Conservation (phyloP, 1,140 invertebrate genomes). For the Trissolcus basalis region DNA sequence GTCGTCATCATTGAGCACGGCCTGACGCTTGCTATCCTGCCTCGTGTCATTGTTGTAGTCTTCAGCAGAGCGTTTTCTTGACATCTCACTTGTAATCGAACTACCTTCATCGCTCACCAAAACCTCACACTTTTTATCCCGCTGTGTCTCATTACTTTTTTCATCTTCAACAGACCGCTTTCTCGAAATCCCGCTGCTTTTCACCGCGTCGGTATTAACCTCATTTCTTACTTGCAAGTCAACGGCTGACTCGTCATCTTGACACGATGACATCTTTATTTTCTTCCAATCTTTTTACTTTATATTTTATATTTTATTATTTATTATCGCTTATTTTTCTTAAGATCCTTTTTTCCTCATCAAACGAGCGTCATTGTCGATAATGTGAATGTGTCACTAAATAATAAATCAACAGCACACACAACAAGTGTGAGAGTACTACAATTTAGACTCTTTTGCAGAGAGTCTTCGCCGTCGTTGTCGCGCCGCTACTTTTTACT, state of each 20-base stretch:
- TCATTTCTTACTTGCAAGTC: conserved; percentile 15
- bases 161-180: neutral
- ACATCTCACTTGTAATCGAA: neutral
- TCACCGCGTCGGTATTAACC: neutral
- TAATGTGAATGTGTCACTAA: too few relatives aligned
- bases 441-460: too few relatives aligned
- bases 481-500: too few relatives aligned
- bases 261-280: conserved; percentile 9
- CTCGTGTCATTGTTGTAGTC: neutral
- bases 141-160: neutral
- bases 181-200: neutral
- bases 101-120: neutral
- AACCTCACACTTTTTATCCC: neutral
- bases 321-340: too few relatives aligned
- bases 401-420: too few relatives aligned
- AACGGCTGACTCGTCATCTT: conserved; percentile 5
- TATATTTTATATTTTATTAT: too few relatives aligned
- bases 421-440: too few relatives aligned
- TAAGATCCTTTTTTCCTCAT: too few relatives aligned
- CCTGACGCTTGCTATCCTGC: neutral
- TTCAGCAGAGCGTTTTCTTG: conserved; percentile 1
- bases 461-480: too few relatives aligned
- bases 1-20: neutral
- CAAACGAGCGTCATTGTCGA: too few relatives aligned
- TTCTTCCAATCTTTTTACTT: too few relatives aligned